Base-by-base conservation (phyloP, 2,888 invertebrate genomes). In the Agelastica alni region DNA sequence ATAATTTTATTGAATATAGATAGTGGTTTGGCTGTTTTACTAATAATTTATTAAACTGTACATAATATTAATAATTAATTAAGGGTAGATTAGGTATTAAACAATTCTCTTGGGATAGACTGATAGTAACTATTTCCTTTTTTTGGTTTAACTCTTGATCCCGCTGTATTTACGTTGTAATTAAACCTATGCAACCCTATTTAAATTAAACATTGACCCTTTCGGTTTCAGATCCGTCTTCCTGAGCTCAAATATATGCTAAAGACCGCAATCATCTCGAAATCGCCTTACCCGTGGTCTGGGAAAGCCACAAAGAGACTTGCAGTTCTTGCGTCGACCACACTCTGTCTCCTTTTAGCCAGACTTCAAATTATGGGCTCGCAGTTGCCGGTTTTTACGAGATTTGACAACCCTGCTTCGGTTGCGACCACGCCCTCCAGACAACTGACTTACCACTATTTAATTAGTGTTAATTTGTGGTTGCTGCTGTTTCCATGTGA, bases 381-480 rank as follows among this genome's bases (percentile, higher is more conserved):
- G 0, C 94, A 95, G 78, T 80, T 97, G 68, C 97, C 96, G 4
- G 92, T 96, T 58, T 97, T 97, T 77, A 97, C 96, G 49, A 90
- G 91, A 75, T 97, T 96, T 76, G 97, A 97, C 82, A 97, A 97
- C 82, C 97, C 97, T 9, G 96, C 97, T 22, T 94, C 96, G 5
- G 93, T 91, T 18, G 88, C 95, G 1, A 78, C 84, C 4, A 86
- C 89, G 5, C 96, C 96, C 13, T 78, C 84, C 18, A 82, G 95
- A 58, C 96, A 96, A 74, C 79, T 97, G 54, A 95, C 96, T 10
- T 96, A 92, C 79, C 91, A 93, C 75, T 96, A 96, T 79, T 83
- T 97, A 63, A 87, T 94, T 59, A 89, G 93, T 45, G 83, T 96
- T 61, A 97, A 97, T 79, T 82, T 89, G 48, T 94, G 94, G 91